Evolutionary conservation across 2,888 invertebrate species (phyloP), one percentile per base, ranked within the genome.

Genomic region (Danaus chrysippus): DNA sequence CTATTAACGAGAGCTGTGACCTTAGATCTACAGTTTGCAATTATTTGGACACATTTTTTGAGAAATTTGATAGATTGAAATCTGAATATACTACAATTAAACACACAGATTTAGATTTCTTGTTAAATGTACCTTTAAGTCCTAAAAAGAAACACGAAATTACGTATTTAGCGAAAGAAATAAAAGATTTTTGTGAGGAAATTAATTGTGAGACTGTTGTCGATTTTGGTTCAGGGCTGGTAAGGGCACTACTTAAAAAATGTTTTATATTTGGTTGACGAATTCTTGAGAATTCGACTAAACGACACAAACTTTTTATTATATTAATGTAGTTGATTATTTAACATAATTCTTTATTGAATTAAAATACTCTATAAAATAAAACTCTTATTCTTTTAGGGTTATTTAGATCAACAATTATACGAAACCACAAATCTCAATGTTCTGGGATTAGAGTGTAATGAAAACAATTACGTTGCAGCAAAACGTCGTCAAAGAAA

Each of bases 171-270:
- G 92, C 94, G 1, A 83, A 91, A 42, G 83, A 93, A 70, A 88
- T 94, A 17, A 81, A 91, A 61, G 71, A 81, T 17, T 71, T 92
- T 55, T 94, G 93, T 71, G 70, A 75, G n/a, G 70, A 82, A 41
- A 74, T 78, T 9, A 77, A 83, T 9, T 91, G 93, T 62, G 78
- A 91, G 56, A 81, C 92, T 1, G 84, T 96, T 17, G 89, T 96
- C 0, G 96, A 96, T 81, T 91, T 96, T 71, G 96, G 96, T 12
- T 93, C 94, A 13, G 96, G 96, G 8, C 83, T 96, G 87, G 95
- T 95, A 88, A 92, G 92, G n/a, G 23, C n/a, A 5, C 1, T 13
- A 3, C 10, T 13, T 34, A 10, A 46, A 0, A 5, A 8, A n/a
- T 44, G 8, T n/a, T 13, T 12, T 6, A 6, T 6, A 3, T 5